Evolutionary conservation across 1,140 invertebrate genomes (phyloP), one percentile per base, ranked within the genome.

Genomic region (Tetramorium simillimum): DNA sequence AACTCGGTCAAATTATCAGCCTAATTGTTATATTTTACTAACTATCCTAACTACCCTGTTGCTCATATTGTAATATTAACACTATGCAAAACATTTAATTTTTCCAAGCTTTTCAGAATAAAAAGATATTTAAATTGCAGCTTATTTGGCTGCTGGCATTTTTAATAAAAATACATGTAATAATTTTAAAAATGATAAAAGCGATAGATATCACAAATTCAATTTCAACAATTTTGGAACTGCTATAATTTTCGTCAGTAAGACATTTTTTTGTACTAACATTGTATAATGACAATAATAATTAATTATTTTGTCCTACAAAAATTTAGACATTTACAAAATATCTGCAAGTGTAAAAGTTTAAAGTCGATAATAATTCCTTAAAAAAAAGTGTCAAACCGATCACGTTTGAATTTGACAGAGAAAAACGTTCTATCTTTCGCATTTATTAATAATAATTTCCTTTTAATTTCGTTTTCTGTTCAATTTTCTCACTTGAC

Each of bases 401-500:
- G 33, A 43, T 56, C 53, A 7, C 10, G 2, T 40, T n/a, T 53
- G 16, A n/a, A 18, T 18, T 33, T 63, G n/a, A 33, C 62, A 46
- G 21, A 33, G 49, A 2, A 65, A 21, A 43, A 21, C 16, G 7
- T 62, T 67, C 33, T 3, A 7, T 67, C n/a, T 37, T 65, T 24
- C 3, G 9, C 24, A 18, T 12, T 16, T 21, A 78, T 37, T 65
- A 33, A 21, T 65, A 18, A 63, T 33, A 69, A 69, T 78, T 63
- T 43, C 14, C 37, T 51, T 85, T 85, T 49, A 60, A 62, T 9
- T 60, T 81, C 2, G 18, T 56, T 33, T 33, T 46, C 40, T 21
- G 40, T 2, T 1, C 53, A 84, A 60, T 84, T 84, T 62, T 84
- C 24, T 49, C 24, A 40, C 43, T 53, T 16, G 37, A 43, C 18